Evolutionary conservation across 2,888 invertebrate species (phyloP).

Genomic region (Pristionchus maxplancki): DNA sequence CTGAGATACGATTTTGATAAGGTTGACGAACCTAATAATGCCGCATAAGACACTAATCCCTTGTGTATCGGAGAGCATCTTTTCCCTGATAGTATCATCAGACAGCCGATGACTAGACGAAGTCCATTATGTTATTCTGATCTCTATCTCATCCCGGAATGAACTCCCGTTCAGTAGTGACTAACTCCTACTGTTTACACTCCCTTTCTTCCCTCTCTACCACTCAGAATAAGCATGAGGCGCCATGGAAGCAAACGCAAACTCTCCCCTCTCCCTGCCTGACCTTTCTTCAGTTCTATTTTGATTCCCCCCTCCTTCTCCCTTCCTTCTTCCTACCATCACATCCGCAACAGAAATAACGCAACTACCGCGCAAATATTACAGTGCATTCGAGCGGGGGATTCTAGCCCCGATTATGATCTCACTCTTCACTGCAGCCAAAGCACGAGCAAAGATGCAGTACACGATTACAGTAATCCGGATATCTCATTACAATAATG

Average conservation of each 20-base stretch:
- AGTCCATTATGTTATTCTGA: not conserved
- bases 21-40: not conserved
- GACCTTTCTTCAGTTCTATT: conserved; percentile 45
- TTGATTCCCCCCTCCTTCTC: conserved; percentile 4
- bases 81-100: not conserved
- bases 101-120: not conserved
- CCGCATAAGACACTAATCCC: not conserved
- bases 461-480: not conserved
- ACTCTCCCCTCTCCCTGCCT: conserved; percentile 28
- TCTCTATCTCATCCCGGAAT: not conserved
- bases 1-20: not conserved
- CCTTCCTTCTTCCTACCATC: conserved; percentile 4
- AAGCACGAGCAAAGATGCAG: not conserved
- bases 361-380: conserved; percentile 8
- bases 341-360: conserved; percentile 40
- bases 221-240: conserved; percentile 25
- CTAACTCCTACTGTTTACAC: conserved; percentile 41
- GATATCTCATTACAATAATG: not conserved
- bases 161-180: conserved; percentile 11
- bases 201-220: not conserved
- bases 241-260: conserved; percentile 39
- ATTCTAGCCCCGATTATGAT: not conserved
- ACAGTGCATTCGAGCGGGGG: not conserved
- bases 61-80: no score
- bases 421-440: not conserved